phyloP scores from a whole-genome alignment of 2,797 vertebrate species.

The Scyliorhinus canicula region DNA sequence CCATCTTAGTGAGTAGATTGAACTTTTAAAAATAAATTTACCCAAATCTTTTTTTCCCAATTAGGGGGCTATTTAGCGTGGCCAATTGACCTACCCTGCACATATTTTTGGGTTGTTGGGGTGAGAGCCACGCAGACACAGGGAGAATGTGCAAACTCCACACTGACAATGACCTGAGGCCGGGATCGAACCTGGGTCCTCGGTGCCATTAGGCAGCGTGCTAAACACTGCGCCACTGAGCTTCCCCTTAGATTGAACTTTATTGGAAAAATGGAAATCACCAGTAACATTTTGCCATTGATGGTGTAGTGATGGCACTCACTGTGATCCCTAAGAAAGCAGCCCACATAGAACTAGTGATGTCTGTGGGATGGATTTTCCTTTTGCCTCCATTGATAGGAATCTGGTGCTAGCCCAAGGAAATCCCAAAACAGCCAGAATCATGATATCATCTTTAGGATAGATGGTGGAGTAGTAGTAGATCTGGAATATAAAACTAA shows the following conservation, averaged over 20 bases:
- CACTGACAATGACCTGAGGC: no score
- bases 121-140: no score
- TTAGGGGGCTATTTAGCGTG: no score
- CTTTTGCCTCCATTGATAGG: background rate
- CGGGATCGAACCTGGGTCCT: no score
- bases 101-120: no score
- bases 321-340: background rate
- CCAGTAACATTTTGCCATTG: background rate
- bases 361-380: background rate
- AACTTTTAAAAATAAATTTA: no score
- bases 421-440: background rate
- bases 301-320: background rate
- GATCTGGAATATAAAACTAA: no score
- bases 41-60: no score
- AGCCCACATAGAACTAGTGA: background rate
- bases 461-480: background rate
- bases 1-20: background rate
- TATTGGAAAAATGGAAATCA: background rate
- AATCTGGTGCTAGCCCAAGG: background rate
- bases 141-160: no score
- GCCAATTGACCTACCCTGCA: no score
- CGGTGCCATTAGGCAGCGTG: no score
- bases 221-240: no score
- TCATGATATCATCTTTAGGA: background rate
- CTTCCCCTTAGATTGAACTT: background rate